phyloP scores from a whole-genome alignment of 2,888 invertebrate species.

The Trachelus iudaicus region DNA sequence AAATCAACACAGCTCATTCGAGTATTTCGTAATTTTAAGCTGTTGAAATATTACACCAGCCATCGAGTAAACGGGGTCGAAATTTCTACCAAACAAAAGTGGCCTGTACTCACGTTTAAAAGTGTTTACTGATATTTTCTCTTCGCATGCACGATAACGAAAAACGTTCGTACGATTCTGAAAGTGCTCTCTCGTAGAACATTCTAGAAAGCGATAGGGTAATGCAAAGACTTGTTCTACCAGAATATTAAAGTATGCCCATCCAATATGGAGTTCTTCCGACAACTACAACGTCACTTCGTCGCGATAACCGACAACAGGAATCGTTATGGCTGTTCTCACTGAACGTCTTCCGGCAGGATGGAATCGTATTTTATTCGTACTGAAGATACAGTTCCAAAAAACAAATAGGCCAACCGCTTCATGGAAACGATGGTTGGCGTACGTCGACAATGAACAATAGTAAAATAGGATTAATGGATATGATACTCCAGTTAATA shows the following conservation, averaged over 20 bases:
- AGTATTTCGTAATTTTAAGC: too few species aligned
- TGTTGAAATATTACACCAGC: too few species aligned
- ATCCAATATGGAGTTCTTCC: neutral
- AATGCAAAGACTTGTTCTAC: neutral
- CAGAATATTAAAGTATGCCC: neutral
- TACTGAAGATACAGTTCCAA: too few species aligned
- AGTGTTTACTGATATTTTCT: neutral
- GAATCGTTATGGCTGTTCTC: neutral
- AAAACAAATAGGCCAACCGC: too few species aligned
- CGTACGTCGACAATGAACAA: too few species aligned
- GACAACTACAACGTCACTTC: neutral
- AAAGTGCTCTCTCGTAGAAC: neutral
- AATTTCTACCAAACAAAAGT: neutral
- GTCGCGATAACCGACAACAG: neutral
- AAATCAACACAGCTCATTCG: too few species aligned
- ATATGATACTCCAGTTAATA: too few species aligned
- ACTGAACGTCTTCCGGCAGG: neutral
- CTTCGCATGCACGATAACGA: neutral
- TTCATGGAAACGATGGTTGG: too few species aligned
- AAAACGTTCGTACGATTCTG: neutral
- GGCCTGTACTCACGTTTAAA: neutral
- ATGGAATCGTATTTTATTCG: neutral
- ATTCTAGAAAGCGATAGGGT: neutral
- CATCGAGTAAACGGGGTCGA: neutral
- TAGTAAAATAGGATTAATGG: too few species aligned